Percentiles rank a stretch among this genome's conserved stretches.
phyloP scores from a whole-genome alignment of 2,888 invertebrate genomes.

The Colostygia pectinataria region DNA sequence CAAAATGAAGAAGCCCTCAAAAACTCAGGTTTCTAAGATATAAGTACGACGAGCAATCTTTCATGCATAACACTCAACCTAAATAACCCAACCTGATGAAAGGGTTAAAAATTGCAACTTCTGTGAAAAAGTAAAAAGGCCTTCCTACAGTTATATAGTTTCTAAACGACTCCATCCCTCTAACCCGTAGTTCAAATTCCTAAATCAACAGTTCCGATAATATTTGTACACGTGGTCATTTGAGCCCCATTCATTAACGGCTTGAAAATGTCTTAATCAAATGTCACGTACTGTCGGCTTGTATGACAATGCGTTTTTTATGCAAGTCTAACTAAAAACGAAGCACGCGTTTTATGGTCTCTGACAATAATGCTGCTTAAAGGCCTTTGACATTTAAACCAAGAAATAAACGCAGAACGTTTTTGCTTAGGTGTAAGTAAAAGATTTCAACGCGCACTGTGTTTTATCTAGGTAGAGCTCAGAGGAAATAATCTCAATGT shows the following conservation, averaged over 20 bases:
- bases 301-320: conserved; percentile 30
- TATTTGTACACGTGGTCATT: conserved; percentile 42
- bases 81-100: too few species aligned
- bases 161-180: conserved; percentile 22
- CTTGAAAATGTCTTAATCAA: conserved; percentile 37
- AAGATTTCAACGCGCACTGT: conserved; percentile 11
- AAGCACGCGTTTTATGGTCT: background rate
- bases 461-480: too few species aligned
- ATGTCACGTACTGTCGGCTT: conserved; percentile 29
- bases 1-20: too few species aligned
- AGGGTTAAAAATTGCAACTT: too few species aligned
- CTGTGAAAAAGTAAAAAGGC: too few species aligned
- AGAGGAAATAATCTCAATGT: too few species aligned
- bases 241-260: conserved; percentile 33
- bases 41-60: too few species aligned
- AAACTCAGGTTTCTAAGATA: too few species aligned
- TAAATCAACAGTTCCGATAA: conserved; percentile 25
- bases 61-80: too few species aligned
- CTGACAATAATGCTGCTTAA: background rate
- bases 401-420: too few species aligned
- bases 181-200: conserved; percentile 20
- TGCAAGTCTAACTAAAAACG: background rate
- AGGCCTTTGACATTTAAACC: too few species aligned
- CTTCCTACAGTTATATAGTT: too few species aligned
- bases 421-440: background rate